These are phyloP conservation scores for Cynopterus brachyotis DNA, from an alignment of 2,113 vertebrate genomes.

Conservation along the genomic window DNA sequence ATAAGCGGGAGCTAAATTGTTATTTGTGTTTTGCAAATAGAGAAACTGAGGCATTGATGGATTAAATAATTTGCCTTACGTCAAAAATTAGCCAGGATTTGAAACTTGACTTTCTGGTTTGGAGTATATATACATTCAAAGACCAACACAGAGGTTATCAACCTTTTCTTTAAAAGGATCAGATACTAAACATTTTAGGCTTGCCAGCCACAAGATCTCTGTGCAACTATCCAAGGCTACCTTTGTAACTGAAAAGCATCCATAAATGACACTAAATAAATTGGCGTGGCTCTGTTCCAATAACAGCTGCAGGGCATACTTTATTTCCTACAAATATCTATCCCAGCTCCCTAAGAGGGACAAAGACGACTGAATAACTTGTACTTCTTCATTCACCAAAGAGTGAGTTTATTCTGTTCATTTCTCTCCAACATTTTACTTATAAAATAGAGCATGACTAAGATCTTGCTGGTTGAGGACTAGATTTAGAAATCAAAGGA, in stretches of 20 bases:
- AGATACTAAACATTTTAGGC: neutral
- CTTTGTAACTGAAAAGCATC: neutral
- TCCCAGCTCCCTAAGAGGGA: neutral
- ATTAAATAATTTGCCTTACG: neutral
- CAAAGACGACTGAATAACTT: neutral
- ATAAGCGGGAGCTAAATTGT: neutral
- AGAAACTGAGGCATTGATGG: neutral
- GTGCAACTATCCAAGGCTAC: neutral
- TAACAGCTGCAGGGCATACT: neutral
- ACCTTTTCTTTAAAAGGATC: neutral
- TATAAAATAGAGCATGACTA: neutral
- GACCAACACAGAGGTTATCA: neutral
- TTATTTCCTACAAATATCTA: neutral
- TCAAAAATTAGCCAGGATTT: neutral
- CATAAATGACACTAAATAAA: neutral
- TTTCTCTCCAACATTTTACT: neutral
- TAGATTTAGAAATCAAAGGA: neutral
- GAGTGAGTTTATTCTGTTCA: neutral
- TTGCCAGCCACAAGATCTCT: neutral
- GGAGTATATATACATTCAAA: neutral
- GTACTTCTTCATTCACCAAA: neutral
- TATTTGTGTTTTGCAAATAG: neutral
- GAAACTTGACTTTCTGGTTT: neutral
- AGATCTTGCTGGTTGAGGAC: neutral
- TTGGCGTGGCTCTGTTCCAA: neutral